These are phyloP conservation scores for Columba livia DNA, from an alignment of 2,113 vertebrate genomes.

Conservation along the genomic window DNA sequence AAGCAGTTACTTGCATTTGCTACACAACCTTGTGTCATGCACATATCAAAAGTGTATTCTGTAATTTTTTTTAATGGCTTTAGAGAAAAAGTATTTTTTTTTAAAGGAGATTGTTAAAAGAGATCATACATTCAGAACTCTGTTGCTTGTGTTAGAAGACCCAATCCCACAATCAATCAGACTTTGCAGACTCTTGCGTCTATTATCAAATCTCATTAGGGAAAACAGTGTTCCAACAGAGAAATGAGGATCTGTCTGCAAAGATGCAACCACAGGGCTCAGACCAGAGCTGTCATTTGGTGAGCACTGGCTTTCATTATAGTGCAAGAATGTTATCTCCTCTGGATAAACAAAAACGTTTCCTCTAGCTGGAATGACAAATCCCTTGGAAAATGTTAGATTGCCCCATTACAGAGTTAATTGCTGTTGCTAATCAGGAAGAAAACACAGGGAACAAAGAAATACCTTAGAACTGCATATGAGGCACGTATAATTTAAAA, in stretches of 20 bases:
- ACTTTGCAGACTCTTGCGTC: background rate
- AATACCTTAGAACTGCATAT: background rate
- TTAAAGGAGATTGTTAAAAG: background rate
- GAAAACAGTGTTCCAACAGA: background rate
- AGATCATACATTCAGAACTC: background rate
- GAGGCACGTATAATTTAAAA: background rate
- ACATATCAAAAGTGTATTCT: background rate
- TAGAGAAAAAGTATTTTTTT: background rate
- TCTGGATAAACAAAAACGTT: slow-evolving; percentile 32
- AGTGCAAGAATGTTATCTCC: background rate
- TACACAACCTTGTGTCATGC: background rate
- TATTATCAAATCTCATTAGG: background rate
- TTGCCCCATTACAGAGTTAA: slow-evolving; percentile 29
- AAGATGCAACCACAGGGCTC: background rate
- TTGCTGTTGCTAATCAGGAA: slow-evolving; percentile 41
- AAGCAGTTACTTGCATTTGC: background rate
- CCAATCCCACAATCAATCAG: background rate
- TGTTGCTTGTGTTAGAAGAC: fast-evolving
- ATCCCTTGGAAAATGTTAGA: slow-evolving; percentile 35
- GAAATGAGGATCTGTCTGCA: background rate
- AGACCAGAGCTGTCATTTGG: background rate
- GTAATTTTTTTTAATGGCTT: background rate
- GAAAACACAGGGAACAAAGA: slow-evolving; percentile 33
- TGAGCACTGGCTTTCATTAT: slow-evolving; percentile 5
- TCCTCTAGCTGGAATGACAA: slow-evolving; percentile 11